These are phyloP conservation scores for Andrena haemorrhoa DNA, from an alignment of 2,888 invertebrate genomes.

Conservation along the genomic window DNA sequence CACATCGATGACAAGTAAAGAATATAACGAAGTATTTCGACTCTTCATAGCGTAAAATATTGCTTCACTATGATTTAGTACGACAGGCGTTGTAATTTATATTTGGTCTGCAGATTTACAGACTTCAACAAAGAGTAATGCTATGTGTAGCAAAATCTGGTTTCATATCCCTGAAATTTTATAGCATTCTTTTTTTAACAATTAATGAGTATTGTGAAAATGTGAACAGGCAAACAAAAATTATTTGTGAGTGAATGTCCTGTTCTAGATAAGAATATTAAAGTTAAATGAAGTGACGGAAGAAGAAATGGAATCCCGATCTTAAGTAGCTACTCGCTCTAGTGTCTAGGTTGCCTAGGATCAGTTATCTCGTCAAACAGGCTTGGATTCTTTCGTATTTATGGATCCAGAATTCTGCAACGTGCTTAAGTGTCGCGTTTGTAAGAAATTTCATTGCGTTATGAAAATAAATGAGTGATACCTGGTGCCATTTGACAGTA, in stretches of 20 bases:
- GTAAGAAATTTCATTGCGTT: neutral
- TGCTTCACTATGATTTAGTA: too few species aligned
- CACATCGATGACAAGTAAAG: too few species aligned
- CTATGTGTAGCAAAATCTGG: too few species aligned
- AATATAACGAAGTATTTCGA: too few species aligned
- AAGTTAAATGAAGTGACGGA: neutral
- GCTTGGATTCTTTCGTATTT: constrained; percentile 29
- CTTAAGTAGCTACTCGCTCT: neutral
- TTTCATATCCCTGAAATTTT: too few species aligned
- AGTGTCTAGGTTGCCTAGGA: constrained; percentile 7
- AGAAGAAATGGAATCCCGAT: neutral
- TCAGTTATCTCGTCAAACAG: constrained; percentile 49
- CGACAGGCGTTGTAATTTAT: too few species aligned
- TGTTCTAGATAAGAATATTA: neutral
- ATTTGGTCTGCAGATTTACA: too few species aligned
- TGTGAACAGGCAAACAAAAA: neutral
- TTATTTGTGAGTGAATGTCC: neutral
- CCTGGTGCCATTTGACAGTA: constrained; percentile 83
- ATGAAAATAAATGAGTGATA: constrained; percentile 43
- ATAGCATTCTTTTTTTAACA: neutral
- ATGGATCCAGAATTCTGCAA: neutral
- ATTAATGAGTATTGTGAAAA: neutral
- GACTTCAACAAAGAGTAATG: too few species aligned
- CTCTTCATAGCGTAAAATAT: too few species aligned
- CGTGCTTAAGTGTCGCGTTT: neutral